Evolutionary conservation across 2,888 invertebrate genomes (phyloP), one percentile per base, ranked within the genome.

Genomic region (Lymantria monacha): DNA sequence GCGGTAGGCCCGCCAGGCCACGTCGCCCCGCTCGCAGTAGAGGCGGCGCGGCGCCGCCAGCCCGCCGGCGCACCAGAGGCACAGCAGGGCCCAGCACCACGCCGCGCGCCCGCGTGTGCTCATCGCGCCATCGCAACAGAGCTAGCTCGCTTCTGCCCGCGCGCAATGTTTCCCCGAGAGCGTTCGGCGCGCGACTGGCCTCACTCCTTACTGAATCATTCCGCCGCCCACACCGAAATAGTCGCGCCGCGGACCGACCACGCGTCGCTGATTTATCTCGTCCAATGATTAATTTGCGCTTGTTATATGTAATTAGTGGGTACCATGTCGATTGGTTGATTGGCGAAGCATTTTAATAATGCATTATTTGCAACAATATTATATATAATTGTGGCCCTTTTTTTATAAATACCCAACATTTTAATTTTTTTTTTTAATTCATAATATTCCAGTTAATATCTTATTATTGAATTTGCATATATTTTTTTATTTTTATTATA

Each of bases 21-120:
- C 90, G 88, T 91, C 90, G 69, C 87, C 90, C 73, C 90, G 87
- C 84, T 85, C 89, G 86, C 90, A 91, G 85, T 87, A 91, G 71
- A 78, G 84, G 79, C 87, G 87, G 78, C 81, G 81, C 74, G 83
- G 81, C 72, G 81, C 76, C 55, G 79, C 79, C 51, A 76, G 64
- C 65, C 66, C 85, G 79, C 80, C 77, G 75, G 70, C 72, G 60
- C 69, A 66, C 59, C 67, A 70, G 78, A 84, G 76, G 74, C 81
- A 81, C 79, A 87, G 79, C 80, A 87, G 80, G 77, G 85, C 85
- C 87, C 85, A 85, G 84, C 83, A 85, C 74, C 83, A 78, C 83
- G 87, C 87, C 86, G 87, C 88, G 86, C 87, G 85, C 84, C 83
- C 85, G 77, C 85, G 74, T 71, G 83, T 76, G 82, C 76, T 89